phyloP scores from a whole-genome alignment of 2,113 vertebrate genomes.

The Dicerorhinus sumatrensis region DNA sequence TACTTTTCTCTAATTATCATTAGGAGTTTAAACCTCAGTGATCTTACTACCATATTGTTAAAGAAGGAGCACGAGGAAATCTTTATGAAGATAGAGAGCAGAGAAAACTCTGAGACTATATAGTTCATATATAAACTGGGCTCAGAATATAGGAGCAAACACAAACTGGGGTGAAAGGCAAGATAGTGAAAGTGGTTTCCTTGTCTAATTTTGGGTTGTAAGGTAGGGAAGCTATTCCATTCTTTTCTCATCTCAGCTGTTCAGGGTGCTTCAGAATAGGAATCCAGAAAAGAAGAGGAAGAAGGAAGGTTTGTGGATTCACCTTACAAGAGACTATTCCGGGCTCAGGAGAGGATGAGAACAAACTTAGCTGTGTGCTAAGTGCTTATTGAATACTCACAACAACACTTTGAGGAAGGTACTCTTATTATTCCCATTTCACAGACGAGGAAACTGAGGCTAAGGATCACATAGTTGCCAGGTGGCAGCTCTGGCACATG shows the following conservation, averaged over 20 bases:
- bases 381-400: not conserved
- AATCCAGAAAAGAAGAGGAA: not conserved
- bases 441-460: not conserved
- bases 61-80: not conserved
- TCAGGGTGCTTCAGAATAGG: not conserved
- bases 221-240: not conserved
- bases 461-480: not conserved
- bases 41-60: not conserved
- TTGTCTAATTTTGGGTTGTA: not conserved
- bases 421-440: conserved; percentile 2
- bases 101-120: not conserved
- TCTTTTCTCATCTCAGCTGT: not conserved
- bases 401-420: not conserved
- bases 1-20: not conserved
- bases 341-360: not conserved
- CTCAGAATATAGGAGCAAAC: not conserved
- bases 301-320: not conserved
- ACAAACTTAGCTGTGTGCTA: not conserved
- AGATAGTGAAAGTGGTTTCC: not conserved
- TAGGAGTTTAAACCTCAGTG: not conserved
- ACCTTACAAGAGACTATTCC: not conserved
- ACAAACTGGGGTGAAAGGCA: not conserved
- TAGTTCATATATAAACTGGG: not conserved
- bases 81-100: not conserved
- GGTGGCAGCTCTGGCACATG: not conserved